phyloP scores from a whole-genome alignment of 2,797 vertebrate species.

The Champsocephalus esox region DNA sequence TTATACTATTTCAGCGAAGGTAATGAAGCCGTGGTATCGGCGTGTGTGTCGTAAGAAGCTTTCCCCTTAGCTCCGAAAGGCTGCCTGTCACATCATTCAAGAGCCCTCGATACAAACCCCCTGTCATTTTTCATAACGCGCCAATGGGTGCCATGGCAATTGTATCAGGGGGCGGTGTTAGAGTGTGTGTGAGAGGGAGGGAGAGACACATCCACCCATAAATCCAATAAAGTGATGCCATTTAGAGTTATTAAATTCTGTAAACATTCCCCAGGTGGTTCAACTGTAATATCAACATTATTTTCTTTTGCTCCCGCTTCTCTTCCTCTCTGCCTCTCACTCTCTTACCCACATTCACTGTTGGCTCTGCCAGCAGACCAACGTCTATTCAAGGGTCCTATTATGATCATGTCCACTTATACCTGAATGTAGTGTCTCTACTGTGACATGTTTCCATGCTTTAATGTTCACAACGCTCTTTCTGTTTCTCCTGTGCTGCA shows the following conservation, averaged over 20 bases:
- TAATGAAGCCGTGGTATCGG: neutral
- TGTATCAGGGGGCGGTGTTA: slow-evolving; percentile 46
- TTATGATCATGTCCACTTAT: too few relatives aligned
- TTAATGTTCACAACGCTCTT: too few relatives aligned
- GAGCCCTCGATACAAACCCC: slow-evolving; percentile 30
- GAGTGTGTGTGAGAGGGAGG: slow-evolving; percentile 25
- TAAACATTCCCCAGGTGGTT: slow-evolving; percentile 79
- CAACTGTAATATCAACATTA: slow-evolving; percentile 62
- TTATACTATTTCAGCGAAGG: slow-evolving; percentile 9
- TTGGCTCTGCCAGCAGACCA: slow-evolving; percentile 31
- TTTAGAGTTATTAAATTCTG: slow-evolving; percentile 82
- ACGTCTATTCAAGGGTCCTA: neutral
- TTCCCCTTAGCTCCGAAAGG: slow-evolving; percentile 11
- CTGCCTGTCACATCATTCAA: slow-evolving; percentile 26
- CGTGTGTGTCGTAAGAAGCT: slow-evolving; percentile 12
- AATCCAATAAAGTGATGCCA: slow-evolving; percentile 84
- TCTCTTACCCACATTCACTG: slow-evolving; percentile 39
- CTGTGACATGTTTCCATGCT: too few relatives aligned
- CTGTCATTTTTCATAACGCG: slow-evolving; percentile 48
- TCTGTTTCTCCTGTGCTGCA: too few relatives aligned
- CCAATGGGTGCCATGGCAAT: slow-evolving; percentile 45
- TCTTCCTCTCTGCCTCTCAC: slow-evolving; percentile 25
- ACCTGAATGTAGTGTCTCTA: too few relatives aligned
- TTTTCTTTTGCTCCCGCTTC: slow-evolving; percentile 32
- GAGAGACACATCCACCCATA: slow-evolving; percentile 70